Base-by-base conservation (phyloP, 2,888 invertebrate genomes). In the Spialia ferax region DNA sequence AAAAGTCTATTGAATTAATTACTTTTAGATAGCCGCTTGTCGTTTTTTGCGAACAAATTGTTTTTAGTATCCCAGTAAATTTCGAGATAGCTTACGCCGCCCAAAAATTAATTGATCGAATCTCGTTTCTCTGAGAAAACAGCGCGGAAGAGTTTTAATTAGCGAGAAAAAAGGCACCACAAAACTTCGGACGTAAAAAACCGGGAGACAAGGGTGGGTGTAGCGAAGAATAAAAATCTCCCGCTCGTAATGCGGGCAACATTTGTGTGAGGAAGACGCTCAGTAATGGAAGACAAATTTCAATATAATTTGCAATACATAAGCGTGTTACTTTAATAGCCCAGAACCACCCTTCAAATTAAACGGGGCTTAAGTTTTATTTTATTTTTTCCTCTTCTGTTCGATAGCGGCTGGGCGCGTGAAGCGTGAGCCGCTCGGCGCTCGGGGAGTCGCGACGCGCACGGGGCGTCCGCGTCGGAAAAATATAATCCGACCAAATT, bases 231-330 rank as follows among this genome's bases (percentile, higher is more conserved):
- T 90, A 90, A 91, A 90, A 91, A 88, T 88, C 89, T 89, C 89
- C 91, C 91, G 89, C 83, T 85, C 91, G 89, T 92, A 93, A 92
- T 90, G 91, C 93, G 93, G 93, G 89, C 90, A 92, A 92, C 93
- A 93, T 93, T 93, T 93, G 93, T 93, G 93, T 93, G 88, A 93
- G 92, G 91, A 93, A 93, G 91, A 88, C 88, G 88, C 89, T 87
- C 89, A 87, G 93, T 93, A 93, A 93, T 93, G 92, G 93, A 93
- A 93, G 93, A 93, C 93, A 93, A 93, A 93, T 93, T 93, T 94
- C 94, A 93, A 94, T 94, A 94, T 94, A 93, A 94, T 94, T 94
- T 94, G 93, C 93, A 94, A 93, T 94, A 94, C 94, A 94, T 94
- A 94, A 93, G 94, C 94, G 94, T 94, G 93, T 93, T 94, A 94